Evolutionary conservation across 2,888 invertebrate genomes (phyloP).

Genomic region (Conomelus anceps): DNA sequence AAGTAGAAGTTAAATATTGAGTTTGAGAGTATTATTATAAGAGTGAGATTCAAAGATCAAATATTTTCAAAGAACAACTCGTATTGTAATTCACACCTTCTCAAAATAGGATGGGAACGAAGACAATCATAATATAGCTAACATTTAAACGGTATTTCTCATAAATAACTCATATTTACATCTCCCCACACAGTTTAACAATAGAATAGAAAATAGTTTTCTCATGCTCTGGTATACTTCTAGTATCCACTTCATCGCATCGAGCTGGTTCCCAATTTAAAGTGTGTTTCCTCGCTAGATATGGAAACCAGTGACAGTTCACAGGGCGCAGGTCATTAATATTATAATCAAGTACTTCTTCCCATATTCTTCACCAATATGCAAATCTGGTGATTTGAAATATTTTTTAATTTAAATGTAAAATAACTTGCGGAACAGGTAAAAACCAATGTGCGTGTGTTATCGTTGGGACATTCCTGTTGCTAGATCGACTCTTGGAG

Average conservation of each 20-base stretch:
- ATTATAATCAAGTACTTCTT: not conserved
- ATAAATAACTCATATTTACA: too few species aligned
- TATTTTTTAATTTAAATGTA: constrained; percentile 13
- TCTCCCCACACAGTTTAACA: not conserved
- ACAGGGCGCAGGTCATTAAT: not conserved
- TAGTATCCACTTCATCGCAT: not conserved
- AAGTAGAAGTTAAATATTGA: too few species aligned
- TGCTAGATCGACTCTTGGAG: not conserved
- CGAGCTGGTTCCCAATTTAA: not conserved
- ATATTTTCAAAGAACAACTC: too few species aligned
- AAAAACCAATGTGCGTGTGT: not conserved
- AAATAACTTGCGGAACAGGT: constrained; percentile 4
- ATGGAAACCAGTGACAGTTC: not conserved
- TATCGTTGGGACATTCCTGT: not conserved
- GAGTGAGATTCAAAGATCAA: too few species aligned
- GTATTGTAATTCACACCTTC: too few species aligned
- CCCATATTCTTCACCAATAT: constrained; percentile 1
- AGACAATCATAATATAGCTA: too few species aligned
- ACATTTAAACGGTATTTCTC: too few species aligned
- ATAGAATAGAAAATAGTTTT: not conserved
- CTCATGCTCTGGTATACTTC: not conserved
- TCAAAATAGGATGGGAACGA: too few species aligned
- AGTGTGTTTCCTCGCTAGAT: not conserved
- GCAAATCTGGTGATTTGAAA: not conserved
- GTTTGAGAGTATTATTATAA: too few species aligned